Percentiles rank a stretch among this genome's conserved stretches.
Conservation (phyloP, 2,113 vertebrate species). For the Dicerorhinus sumatrensis region DNA sequence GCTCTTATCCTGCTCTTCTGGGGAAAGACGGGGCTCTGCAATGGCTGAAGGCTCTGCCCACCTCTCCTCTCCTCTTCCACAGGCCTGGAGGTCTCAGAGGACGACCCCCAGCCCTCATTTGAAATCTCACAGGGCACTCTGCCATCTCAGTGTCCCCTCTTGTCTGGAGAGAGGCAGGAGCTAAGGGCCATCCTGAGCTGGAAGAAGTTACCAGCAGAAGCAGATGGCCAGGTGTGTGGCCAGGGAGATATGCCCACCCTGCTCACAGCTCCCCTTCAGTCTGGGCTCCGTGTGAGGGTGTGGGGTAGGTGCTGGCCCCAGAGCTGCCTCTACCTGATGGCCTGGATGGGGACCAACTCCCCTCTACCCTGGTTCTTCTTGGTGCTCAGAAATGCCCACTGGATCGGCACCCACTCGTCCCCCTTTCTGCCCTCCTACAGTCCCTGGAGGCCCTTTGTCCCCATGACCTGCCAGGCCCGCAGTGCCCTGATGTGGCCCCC, state of each 20-base stretch:
- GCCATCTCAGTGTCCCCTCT: neutral
- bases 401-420: fast-evolving
- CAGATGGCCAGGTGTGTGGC: fast-evolving
- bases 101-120: fast-evolving
- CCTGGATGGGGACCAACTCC: neutral
- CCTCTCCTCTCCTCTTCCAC: fast-evolving
- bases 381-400: neutral
- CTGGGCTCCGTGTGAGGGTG: too few relatives aligned
- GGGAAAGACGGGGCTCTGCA: neutral
- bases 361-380: fast-evolving
- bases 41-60: too few relatives aligned
- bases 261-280: fast-evolving
- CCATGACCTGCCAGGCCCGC: fast-evolving
- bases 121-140: neutral
- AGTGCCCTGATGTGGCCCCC: too few relatives aligned
- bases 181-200: fast-evolving
- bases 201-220: fast-evolving
- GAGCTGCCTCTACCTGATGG: neutral
- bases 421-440: fast-evolving
- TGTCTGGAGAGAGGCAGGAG: too few relatives aligned
- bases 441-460: neutral
- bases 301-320: fast-evolving
- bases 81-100: neutral
- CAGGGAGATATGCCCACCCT: fast-evolving
- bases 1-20: neutral